phyloP scores from a whole-genome alignment of 23 tunicate genomes.

The Trididemnum clinides region DNA sequence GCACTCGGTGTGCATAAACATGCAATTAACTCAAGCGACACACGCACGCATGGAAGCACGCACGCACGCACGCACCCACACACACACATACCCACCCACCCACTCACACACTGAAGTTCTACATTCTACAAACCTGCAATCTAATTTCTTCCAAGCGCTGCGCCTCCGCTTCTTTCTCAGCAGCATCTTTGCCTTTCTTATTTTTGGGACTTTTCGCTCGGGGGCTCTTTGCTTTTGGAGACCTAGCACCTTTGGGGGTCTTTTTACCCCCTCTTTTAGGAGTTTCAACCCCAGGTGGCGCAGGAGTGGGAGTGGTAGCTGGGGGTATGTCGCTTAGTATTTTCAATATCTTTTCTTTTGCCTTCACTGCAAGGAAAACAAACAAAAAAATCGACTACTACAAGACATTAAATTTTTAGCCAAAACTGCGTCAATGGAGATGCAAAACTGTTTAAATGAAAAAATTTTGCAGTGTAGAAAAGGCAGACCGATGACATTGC shows the following conservation, averaged over 20 bases:
- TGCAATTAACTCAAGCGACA: neutral
- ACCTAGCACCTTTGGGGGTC: slow-evolving; percentile 44
- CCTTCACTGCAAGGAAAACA: slow-evolving; percentile 47
- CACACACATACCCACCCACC: too few species aligned
- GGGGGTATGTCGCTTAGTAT: slow-evolving; percentile 74
- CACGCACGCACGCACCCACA: too few species aligned
- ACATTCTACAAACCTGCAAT: slow-evolving; percentile 51
- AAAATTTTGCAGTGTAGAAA: too few species aligned
- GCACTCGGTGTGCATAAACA: too few species aligned
- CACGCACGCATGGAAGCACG: too few species aligned
- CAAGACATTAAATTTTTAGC: neutral
- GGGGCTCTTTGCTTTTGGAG: slow-evolving; percentile 56
- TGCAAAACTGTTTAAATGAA: too few species aligned
- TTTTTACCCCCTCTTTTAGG: slow-evolving; percentile 68
- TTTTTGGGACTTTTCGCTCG: slow-evolving; percentile 90
- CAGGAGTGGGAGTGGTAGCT: slow-evolving; percentile 71
- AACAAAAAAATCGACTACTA: slow-evolving; percentile 1
- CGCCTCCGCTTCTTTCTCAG: slow-evolving; percentile 79
- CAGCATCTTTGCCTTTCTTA: slow-evolving; percentile 42
- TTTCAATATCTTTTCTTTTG: slow-evolving; percentile 41
- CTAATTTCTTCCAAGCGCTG: slow-evolving; percentile 67
- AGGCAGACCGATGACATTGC: too few species aligned
- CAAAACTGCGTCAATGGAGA: too few species aligned
- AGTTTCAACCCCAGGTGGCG: slow-evolving; percentile 80
- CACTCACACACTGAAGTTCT: neutral